phyloP scores from a whole-genome alignment of 2,113 vertebrate species.

The Podilymbus podiceps region DNA sequence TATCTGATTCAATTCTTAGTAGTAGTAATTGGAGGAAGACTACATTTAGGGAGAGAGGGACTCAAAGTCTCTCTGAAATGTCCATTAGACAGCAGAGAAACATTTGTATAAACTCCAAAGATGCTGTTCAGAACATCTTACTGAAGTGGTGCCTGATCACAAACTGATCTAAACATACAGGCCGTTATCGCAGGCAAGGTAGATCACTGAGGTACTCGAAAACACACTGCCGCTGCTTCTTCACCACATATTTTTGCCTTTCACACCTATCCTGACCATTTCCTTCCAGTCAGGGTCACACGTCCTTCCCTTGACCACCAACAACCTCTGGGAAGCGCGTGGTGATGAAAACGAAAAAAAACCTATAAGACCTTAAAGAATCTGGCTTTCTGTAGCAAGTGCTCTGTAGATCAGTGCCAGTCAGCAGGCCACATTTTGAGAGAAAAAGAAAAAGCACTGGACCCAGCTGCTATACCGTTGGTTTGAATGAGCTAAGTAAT shows the following conservation, averaged over 20 bases:
- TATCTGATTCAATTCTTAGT: not conserved
- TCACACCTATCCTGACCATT: not conserved
- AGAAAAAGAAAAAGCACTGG: not conserved
- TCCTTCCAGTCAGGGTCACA: not conserved
- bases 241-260: not conserved
- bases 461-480: not conserved
- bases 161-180: not conserved
- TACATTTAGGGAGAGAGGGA: not conserved
- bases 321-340: not conserved
- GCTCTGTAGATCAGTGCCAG: not conserved
- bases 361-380: not conserved
- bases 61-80: not conserved
- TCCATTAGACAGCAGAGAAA: not conserved
- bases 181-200: not conserved
- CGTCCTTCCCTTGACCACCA: not conserved
- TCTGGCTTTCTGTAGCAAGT: not conserved
- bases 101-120: accelerated
- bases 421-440: not conserved
- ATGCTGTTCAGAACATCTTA: not conserved
- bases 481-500: not conserved
- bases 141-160: not conserved
- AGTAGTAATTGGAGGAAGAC: not conserved
- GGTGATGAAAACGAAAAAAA: not conserved
- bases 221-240: not conserved
- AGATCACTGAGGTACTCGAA: not conserved